phyloP scores from a whole-genome alignment of 2,113 vertebrate genomes.

The Corythoichthys haematopterus region DNA sequence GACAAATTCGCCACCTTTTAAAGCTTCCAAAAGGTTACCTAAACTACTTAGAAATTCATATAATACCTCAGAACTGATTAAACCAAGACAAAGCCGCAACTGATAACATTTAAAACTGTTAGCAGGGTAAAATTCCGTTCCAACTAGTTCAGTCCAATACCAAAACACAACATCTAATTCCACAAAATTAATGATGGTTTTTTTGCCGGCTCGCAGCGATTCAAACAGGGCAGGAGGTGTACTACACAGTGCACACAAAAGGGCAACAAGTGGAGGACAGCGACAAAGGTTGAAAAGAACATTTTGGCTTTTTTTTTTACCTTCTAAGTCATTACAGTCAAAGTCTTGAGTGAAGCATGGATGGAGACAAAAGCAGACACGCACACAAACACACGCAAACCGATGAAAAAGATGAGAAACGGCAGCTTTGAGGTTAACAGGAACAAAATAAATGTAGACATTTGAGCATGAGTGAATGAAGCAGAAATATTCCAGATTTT shows the following conservation, averaged over 20 bases:
- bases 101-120: no score
- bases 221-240: conserved; percentile 43
- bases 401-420: conserved; percentile 47
- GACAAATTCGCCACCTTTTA: no score
- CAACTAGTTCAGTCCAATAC: no score
- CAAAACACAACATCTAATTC: background rate
- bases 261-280: conserved; percentile 38
- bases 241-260: conserved; percentile 9
- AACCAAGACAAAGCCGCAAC: no score
- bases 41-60: no score
- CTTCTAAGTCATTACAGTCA: conserved; percentile 74
- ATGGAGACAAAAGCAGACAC: conserved; percentile 71
- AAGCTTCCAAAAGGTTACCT: no score
- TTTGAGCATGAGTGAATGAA: conserved; percentile 25
- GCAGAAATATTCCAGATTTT: background rate
- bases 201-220: conserved; percentile 3
- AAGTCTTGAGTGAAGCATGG: conserved; percentile 72
- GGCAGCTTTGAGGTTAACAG: conserved; percentile 31
- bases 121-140: no score
- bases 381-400: conserved; percentile 39
- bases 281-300: conserved; percentile 48
- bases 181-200: background rate
- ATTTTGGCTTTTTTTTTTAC: conserved; percentile 59
- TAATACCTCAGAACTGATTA: no score
- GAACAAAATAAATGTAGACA: conserved; percentile 32